Percentiles rank a stretch among this genome's conserved stretches.
phyloP scores from a whole-genome alignment of 2,797 vertebrate species.

The Uromys caudimaculatus region DNA sequence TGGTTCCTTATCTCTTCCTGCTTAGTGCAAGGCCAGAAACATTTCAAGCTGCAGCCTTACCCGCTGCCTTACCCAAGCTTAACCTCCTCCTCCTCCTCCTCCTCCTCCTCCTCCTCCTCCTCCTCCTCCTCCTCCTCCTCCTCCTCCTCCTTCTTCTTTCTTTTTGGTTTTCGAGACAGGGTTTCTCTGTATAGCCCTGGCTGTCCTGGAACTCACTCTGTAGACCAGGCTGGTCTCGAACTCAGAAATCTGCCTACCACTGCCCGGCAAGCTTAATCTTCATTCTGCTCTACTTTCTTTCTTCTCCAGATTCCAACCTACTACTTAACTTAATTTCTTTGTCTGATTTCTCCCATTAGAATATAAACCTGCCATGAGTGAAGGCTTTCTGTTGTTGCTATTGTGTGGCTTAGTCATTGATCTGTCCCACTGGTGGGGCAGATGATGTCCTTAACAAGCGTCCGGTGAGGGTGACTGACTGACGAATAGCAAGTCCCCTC shows the following conservation, averaged over 20 bases:
- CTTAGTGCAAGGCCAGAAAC: background rate
- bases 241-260: too few relatives aligned
- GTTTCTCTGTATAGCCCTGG: too few relatives aligned
- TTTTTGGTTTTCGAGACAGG: too few relatives aligned
- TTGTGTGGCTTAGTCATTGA: background rate
- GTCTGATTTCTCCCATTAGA: constrained; percentile 36
- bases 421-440: background rate
- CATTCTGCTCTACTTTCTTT: background rate
- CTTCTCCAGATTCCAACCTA: background rate
- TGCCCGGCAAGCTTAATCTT: too few relatives aligned
- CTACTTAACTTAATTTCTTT: background rate
- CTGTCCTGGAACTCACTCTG: too few relatives aligned
- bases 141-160: too few relatives aligned
- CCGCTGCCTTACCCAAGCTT: background rate
- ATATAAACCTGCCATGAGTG: background rate
- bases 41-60: background rate
- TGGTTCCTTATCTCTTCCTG: background rate
- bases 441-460: background rate
- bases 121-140: too few relatives aligned
- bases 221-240: too few relatives aligned
- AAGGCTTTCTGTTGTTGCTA: background rate
- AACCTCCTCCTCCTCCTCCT: too few relatives aligned
- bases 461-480: background rate
- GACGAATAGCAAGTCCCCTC: background rate
- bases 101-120: too few relatives aligned